These are phyloP conservation scores for Meloidogyne chitwoodi DNA, from an alignment of 1,140 invertebrate species.

Conservation along the genomic window DNA sequence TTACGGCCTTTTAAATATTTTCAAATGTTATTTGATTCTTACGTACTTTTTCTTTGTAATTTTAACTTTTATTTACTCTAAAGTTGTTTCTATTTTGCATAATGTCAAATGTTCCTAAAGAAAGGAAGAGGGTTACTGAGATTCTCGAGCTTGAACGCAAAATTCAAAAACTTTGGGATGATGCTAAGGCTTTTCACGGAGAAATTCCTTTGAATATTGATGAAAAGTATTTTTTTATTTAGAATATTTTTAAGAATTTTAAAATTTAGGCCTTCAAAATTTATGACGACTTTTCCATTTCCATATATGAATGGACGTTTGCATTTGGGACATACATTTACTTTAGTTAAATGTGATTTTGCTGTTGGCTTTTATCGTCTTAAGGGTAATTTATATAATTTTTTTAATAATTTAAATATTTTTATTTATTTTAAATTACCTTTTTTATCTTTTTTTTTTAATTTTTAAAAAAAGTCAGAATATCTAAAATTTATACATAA, in stretches of 20 bases:
- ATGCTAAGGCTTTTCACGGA: conserved; percentile 48
- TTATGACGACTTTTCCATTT: conserved; percentile 89
- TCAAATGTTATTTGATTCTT: too few species aligned
- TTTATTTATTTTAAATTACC: too few species aligned
- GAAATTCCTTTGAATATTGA: conserved; percentile 35
- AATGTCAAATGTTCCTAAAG: conserved; percentile 27
- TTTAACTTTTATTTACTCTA: background rate
- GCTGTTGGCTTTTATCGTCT: conserved; percentile 81
- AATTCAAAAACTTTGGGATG: conserved; percentile 54
- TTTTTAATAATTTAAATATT: too few species aligned
- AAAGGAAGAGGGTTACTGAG: conserved; percentile 54
- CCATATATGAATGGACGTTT: conserved; percentile 99
- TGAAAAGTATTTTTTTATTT: conserved; percentile 26
- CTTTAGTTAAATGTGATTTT: conserved; percentile 70
- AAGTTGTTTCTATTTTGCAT: background rate
- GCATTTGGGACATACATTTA: conserved; percentile 95
- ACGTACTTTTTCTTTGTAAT: background rate
- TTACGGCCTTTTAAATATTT: too few species aligned
- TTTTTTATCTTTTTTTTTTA: too few species aligned
- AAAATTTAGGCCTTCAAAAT: conserved; percentile 67
- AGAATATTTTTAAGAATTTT: background rate
- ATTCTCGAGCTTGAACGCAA: conserved; percentile 47
- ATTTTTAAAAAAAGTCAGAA: too few species aligned
- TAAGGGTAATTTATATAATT: too few species aligned
- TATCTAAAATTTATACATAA: too few species aligned